Evolutionary conservation across 2,888 invertebrate species (phyloP), one percentile per base, ranked within the genome.

Genomic region (Ennomos quercinarius): DNA sequence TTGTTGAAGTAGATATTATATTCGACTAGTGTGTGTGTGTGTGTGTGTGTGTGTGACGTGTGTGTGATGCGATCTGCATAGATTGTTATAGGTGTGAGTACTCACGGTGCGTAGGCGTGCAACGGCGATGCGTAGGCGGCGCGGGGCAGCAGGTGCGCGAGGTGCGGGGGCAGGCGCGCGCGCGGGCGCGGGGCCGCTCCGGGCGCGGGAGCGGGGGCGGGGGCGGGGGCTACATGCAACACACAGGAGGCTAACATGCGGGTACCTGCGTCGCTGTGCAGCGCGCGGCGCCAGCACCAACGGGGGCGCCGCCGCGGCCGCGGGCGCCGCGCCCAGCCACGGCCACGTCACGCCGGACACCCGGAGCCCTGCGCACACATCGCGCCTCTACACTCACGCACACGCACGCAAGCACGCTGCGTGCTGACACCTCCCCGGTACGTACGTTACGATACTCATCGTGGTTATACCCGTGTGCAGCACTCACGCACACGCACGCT

Each of bases 91-190:
- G 2, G 27, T 27, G 72, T 60, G 68, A 84, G 86, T 95, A 97
- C 97, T 96, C 95, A 97, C 97, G 96, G 97, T 89, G 98, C 95
- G 93, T 97, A 98, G 84, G 97, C 97, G 94, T 97, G 97, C 91
- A 96, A 93, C 86, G 96, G 96, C 85, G 95, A 94, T 79, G 96
- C 95, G 82, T 93, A 95, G 83, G 95, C 95, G 73, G 95, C 94
- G 96, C 96, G 81, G 78, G 83, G 84, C 84, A 84, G 88, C 96
- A 95, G 93, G 93, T 96, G 96, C 63, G 70, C 57, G 93, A 77
- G 65, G 63, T 61, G 83, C 94, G 95, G 69, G 57, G 76, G 66
- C 48, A 56, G 59, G 53, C 95, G 95, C 79, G 94, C 93, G 79
- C 94, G 93, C 69, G 93, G 93, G 79, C 78, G 94, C 94, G 70